Conservation (phyloP, 2,888 invertebrate genomes). For the Pachycephus smyrnensis region DNA sequence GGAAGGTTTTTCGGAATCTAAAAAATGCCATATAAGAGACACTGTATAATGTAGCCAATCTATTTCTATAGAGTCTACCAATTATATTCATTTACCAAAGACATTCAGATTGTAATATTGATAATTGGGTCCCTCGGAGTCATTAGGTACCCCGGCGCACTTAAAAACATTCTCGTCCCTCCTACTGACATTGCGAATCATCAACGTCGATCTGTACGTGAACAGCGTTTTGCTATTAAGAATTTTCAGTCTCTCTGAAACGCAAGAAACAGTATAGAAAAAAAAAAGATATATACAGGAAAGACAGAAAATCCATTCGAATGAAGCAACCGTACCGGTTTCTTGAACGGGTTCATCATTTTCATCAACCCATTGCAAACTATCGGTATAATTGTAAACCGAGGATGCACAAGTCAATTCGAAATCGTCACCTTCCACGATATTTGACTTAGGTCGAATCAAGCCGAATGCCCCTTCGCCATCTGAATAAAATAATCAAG, state of each 20-base stretch:
- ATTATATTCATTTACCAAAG: constrained; percentile 50
- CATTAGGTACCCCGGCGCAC: constrained; percentile 45
- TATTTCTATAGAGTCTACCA: constrained; percentile 12
- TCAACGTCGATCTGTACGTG: constrained; percentile 60
- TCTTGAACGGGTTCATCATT: constrained; percentile 32
- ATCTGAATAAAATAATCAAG: constrained; percentile 57
- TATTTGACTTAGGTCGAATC: constrained; percentile 47
- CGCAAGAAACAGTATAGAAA: neutral
- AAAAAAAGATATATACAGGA: neutral
- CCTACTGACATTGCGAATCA: constrained; percentile 52
- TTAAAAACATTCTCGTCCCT: constrained; percentile 51
- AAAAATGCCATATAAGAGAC: neutral
- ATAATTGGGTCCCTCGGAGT: neutral
- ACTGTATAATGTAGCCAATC: neutral
- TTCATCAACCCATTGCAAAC: constrained; percentile 69
- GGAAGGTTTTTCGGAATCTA: constrained; percentile 67
- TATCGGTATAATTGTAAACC: constrained; percentile 67
- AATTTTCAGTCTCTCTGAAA: constrained; percentile 44
- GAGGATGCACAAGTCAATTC: constrained; percentile 73
- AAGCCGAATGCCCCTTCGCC: constrained; percentile 66
- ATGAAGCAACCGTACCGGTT: constrained; percentile 36
- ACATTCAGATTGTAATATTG: constrained; percentile 53
- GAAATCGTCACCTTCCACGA: constrained; percentile 71
- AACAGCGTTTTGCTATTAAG: constrained; percentile 46
- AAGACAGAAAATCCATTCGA: neutral